These are phyloP conservation scores for Automeris io DNA, from an alignment of 2,888 invertebrate genomes.

Conservation along the genomic window DNA sequence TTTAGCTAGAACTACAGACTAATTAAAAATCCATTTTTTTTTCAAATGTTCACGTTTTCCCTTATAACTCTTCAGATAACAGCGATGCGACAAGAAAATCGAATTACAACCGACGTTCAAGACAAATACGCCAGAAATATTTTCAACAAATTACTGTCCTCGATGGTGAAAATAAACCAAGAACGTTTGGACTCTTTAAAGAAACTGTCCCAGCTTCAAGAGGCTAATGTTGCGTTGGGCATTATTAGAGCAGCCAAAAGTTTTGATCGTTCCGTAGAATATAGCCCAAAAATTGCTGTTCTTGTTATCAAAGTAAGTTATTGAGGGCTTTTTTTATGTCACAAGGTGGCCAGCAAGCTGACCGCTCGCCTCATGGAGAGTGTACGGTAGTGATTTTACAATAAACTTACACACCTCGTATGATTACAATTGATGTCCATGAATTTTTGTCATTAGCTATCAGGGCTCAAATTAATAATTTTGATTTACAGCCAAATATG, in stretches of 20 bases:
- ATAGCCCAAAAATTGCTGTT: not conserved
- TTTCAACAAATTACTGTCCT: not conserved
- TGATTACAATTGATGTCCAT: no score
- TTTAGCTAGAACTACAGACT: no score
- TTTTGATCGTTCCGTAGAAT: not conserved
- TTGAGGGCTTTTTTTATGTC: no score
- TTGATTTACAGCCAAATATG: not conserved
- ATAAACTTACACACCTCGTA: no score
- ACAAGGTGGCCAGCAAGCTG: no score
- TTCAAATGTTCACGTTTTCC: no score
- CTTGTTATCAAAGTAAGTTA: not conserved
- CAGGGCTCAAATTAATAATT: no score
- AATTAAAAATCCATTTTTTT: no score
- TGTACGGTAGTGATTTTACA: no score
- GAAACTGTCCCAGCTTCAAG: not conserved
- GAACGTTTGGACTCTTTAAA: not conserved
- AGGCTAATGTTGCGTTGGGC: not conserved
- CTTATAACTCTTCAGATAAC: not conserved
- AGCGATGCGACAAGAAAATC: not conserved
- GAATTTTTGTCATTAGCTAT: no score
- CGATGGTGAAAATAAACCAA: not conserved
- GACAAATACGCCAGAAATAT: not conserved
- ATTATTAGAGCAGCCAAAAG: not conserved
- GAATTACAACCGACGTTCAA: not conserved
- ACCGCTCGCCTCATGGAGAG: no score